Conservation (phyloP, 2,113 vertebrate genomes). For the Leucosticte australis region DNA sequence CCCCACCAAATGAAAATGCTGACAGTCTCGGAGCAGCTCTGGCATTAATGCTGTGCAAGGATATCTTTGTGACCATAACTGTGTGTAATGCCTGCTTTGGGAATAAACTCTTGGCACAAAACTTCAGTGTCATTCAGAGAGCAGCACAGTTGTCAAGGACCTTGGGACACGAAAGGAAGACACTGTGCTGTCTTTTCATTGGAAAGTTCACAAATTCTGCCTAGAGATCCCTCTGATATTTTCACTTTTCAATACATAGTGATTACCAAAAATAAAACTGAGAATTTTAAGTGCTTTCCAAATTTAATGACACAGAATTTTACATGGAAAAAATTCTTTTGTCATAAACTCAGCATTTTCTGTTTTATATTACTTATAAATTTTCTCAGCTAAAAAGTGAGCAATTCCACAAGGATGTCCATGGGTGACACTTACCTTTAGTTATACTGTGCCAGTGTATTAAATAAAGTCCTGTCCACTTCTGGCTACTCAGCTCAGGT, state of each 20-base stretch:
- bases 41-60: not conserved
- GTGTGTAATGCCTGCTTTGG: not conserved
- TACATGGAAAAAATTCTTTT: not conserved
- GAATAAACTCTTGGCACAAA: not conserved
- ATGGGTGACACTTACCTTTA: not conserved
- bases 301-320: not conserved
- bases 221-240: slow-evolving; percentile 15
- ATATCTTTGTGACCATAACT: not conserved
- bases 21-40: not conserved
- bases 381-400: not conserved
- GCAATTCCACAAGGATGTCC: not conserved
- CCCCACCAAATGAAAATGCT: not conserved
- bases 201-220: slow-evolving; percentile 36
- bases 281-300: not conserved
- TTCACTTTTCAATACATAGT: slow-evolving; percentile 23
- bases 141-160: not conserved
- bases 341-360: not conserved
- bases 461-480: not conserved
- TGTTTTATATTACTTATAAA: not conserved
- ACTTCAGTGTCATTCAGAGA: not conserved
- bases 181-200: not conserved
- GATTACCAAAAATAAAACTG: not conserved
- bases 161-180: not conserved
- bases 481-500: not conserved
- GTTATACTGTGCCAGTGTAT: not conserved